phyloP scores from a whole-genome alignment of 2,797 vertebrate genomes.

The Tokudaia tokunoshimensis region DNA sequence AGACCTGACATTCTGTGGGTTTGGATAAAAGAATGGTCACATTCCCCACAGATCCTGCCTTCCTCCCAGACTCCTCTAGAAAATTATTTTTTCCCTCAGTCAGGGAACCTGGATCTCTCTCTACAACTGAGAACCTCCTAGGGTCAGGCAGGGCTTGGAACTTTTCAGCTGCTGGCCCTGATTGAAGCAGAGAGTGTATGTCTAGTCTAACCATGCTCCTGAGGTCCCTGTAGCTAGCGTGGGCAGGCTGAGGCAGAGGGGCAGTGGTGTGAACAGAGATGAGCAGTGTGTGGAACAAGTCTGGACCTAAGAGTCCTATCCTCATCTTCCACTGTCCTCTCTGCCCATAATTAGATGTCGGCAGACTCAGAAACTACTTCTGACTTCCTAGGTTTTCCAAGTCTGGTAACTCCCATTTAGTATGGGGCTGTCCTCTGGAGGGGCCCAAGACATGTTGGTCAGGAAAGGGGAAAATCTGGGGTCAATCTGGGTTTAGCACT shows the following conservation, averaged over 20 bases:
- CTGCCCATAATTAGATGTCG: conserved; percentile 8
- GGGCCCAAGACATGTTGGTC: too few species aligned
- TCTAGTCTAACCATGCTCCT: neutral
- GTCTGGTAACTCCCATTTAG: neutral
- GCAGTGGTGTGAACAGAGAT: neutral
- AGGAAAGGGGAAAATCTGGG: neutral
- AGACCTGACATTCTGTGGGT: neutral
- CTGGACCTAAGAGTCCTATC: conserved; percentile 9
- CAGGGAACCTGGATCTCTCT: conserved; percentile 57
- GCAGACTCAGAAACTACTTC: conserved; percentile 2
- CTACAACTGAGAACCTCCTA: neutral
- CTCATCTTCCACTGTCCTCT: conserved; percentile 13
- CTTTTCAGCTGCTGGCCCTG: neutral
- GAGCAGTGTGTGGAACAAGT: neutral
- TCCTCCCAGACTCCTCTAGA: conserved; percentile 6
- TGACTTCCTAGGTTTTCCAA: conserved; percentile 2
- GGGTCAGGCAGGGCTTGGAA: neutral
- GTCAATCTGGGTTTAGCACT: neutral
- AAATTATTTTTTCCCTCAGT: conserved; percentile 51
- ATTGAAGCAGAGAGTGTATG: neutral
- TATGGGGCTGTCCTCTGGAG: neutral
- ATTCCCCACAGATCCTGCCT: neutral
- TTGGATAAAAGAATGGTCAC: conserved; percentile 5
- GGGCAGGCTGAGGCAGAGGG: conserved; percentile 30
- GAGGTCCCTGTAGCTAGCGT: neutral